Evolutionary conservation across 2,113 vertebrate species (phyloP).

Genomic region (Poeciliopsis occidentalis): DNA sequence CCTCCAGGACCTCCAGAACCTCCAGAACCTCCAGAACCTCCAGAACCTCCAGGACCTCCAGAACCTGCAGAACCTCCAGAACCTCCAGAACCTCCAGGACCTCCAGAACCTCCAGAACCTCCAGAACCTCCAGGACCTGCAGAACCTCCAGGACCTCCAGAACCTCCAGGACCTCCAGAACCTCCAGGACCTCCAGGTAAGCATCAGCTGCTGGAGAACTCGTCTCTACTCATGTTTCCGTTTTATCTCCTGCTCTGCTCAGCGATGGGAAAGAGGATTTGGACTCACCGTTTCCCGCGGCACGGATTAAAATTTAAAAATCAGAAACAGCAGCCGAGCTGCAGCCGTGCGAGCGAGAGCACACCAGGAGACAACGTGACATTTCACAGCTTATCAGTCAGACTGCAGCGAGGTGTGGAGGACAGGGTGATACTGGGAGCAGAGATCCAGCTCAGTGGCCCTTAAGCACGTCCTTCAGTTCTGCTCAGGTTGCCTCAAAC

Average conservation of each 20-base stretch:
- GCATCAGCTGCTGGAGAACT: neutral
- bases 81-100: too few species aligned
- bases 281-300: neutral
- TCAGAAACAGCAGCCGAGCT: neutral
- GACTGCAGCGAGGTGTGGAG: neutral
- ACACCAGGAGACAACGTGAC: neutral
- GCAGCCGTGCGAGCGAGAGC: neutral
- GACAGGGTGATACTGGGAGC: conserved; percentile 10
- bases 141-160: neutral
- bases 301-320: conserved; percentile 3
- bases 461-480: conserved; percentile 30
- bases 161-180: too few species aligned
- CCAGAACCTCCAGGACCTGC: too few species aligned
- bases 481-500: too few species aligned
- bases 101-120: too few species aligned
- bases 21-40: too few species aligned
- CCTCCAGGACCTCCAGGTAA: neutral
- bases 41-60: neutral
- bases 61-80: too few species aligned
- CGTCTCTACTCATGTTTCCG: neutral
- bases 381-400: neutral
- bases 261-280: conserved; percentile 7
- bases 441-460: neutral
- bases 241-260: neutral
- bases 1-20: too few species aligned